Evolutionary conservation across 2,888 invertebrate genomes (phyloP).

Genomic region (Lycia hirtaria): DNA sequence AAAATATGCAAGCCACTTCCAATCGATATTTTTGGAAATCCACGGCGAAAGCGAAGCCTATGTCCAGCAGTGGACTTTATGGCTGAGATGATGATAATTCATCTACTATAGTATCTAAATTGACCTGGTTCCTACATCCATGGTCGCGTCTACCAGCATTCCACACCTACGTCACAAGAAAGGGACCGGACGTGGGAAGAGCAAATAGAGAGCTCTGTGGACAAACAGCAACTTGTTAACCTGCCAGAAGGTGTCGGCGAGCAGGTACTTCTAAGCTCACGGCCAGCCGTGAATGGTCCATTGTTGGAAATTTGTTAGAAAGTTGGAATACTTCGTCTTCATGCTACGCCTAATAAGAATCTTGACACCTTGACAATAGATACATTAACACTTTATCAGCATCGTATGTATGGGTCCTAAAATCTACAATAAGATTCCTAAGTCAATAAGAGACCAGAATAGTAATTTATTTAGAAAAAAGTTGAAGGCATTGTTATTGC

Average conservation of each 20-base stretch:
- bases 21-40: too few relatives aligned
- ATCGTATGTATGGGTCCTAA: too few relatives aligned
- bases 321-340: background rate
- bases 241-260: slow-evolving; percentile 41
- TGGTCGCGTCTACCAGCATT: slow-evolving; percentile 11
- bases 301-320: slow-evolving; percentile 11
- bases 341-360: background rate
- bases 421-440: too few relatives aligned
- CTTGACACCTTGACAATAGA: background rate
- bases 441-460: too few relatives aligned
- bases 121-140: slow-evolving; percentile 7
- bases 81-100: background rate
- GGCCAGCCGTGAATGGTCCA: slow-evolving; percentile 5
- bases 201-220: slow-evolving; percentile 55
- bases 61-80: background rate
- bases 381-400: too few relatives aligned
- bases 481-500: too few relatives aligned
- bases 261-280: slow-evolving; percentile 8
- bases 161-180: slow-evolving; percentile 42
- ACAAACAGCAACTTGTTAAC: slow-evolving; percentile 58
- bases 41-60: too few relatives aligned
- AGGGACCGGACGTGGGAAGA: slow-evolving; percentile 64
- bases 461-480: too few relatives aligned
- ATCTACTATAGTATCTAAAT: background rate
- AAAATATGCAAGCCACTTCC: too few relatives aligned